Evolutionary conservation across 2,888 invertebrate genomes (phyloP).

Genomic region (Troides aeacus): DNA sequence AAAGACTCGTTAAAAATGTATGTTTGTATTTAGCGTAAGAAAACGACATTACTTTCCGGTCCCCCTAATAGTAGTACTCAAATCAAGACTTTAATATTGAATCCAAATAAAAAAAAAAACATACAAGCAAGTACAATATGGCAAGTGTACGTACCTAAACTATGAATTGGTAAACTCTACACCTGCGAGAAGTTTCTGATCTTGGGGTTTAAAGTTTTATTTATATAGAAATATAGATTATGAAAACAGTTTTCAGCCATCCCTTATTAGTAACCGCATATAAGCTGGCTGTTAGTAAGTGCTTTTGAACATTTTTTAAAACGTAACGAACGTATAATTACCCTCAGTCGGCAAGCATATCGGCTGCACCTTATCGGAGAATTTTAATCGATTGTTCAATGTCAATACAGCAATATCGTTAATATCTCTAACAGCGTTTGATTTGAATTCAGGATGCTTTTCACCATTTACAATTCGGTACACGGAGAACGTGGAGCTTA

Average conservation of each 20-base stretch:
- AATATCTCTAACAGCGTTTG: slow-evolving; percentile 76
- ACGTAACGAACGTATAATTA: slow-evolving; percentile 33
- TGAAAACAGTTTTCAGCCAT: not conserved
- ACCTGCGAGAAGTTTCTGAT: not conserved
- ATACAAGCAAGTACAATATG: no score
- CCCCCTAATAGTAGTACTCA: no score
- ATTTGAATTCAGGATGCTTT: slow-evolving; percentile 74
- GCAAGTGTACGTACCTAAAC: no score
- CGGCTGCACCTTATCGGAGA: slow-evolving; percentile 68
- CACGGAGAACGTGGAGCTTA: slow-evolving; percentile 52
- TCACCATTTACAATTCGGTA: slow-evolving; percentile 53
- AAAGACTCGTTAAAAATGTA: no score
- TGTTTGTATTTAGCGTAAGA: no score
- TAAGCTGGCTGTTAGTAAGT: no score
- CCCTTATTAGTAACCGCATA: no score
- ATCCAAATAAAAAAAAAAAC: no score
- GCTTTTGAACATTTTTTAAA: not conserved
- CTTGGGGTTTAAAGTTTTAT: not conserved
- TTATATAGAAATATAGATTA: not conserved
- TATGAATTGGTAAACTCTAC: no score
- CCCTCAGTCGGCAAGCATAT: slow-evolving; percentile 71
- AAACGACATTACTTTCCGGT: no score
- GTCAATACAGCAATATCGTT: slow-evolving; percentile 81
- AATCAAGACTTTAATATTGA: no score
- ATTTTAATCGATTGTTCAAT: slow-evolving; percentile 62